These are phyloP conservation scores for Fregetta grallaria DNA, from an alignment of 2,113 vertebrate species.

Conservation along the genomic window DNA sequence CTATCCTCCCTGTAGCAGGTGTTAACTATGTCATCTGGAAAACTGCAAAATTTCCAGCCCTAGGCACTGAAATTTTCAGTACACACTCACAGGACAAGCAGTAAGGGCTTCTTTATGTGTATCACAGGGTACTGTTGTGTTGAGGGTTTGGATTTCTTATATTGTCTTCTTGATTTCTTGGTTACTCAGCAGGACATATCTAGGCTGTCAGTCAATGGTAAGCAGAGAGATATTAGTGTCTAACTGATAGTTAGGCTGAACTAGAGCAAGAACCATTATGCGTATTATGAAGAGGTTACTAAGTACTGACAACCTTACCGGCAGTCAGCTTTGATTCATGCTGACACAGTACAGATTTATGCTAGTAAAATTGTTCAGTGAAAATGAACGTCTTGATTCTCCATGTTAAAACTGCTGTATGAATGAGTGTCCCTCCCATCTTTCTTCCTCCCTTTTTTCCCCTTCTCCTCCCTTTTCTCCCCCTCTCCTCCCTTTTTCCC, in stretches of 20 bases:
- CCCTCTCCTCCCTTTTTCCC: no score
- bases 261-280: not conserved
- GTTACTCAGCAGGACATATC: fast-evolving
- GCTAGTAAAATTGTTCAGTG: not conserved
- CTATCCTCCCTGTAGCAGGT: not conserved
- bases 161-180: not conserved
- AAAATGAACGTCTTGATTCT: not conserved
- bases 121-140: not conserved
- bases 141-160: not conserved
- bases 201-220: not conserved
- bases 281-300: not conserved
- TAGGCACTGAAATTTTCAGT: not conserved
- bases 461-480: no score
- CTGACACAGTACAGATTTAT: not conserved
- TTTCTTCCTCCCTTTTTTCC: not conserved
- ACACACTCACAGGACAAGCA: not conserved
- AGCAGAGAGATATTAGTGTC: not conserved
- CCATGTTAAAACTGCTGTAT: not conserved
- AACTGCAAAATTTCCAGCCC: not conserved
- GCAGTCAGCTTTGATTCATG: not conserved
- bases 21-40: not conserved
- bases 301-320: not conserved
- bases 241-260: not conserved
- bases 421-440: not conserved
- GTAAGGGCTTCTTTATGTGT: not conserved